Base-by-base conservation (phyloP, 2,113 vertebrate genomes). In the Gobio gobio region DNA sequence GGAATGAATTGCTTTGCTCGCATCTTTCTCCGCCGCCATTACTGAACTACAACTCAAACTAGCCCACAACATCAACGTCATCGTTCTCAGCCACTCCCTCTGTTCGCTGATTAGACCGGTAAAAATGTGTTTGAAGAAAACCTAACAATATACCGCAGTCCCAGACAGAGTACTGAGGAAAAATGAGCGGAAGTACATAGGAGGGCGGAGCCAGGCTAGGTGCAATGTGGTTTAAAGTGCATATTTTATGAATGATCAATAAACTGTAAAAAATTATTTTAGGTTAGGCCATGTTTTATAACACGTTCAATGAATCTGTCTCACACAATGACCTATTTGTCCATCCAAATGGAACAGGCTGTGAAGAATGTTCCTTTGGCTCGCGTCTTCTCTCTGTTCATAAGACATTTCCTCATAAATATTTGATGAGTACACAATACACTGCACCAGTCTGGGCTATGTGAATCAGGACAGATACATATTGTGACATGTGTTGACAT, bases 361-460 rank as follows among this genome's bases (percentile, higher is more conserved):
- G 85, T 85, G 80, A 91, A 76, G 79, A 88, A 87, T 72, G 10
- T 2, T 45, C 83, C 76, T 33, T 47, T 58, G 73, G 61, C 80
- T 72, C 64, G 18, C 77, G 43, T 58, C 36, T 29, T 61, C 45
- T 43, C 12, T 61, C 88, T 76, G 90, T 90, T 88, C 86, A 88
- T 88, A 86, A 82, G 66, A 82, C 74, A 78, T 56, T 75, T 54
- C 85, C 54, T 89, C 83, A 89, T 91, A 84, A 51, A 91, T 90
- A 90, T 91, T 91, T 90, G 78, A 92, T 68, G 20, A 76, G 51
- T 86, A 75, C 47, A 78, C 13, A 70, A 22, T 22, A 82, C 33
- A 73, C 59, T 51, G 43, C 75, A 61, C 56, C 70, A 22, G 26
- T 47, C 16, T 70, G 26, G 20, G 47, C 47, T 77, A n/a, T 81